Evolutionary conservation across 2,797 vertebrate genomes (phyloP).

Genomic region (Aratinga solstitialis): DNA sequence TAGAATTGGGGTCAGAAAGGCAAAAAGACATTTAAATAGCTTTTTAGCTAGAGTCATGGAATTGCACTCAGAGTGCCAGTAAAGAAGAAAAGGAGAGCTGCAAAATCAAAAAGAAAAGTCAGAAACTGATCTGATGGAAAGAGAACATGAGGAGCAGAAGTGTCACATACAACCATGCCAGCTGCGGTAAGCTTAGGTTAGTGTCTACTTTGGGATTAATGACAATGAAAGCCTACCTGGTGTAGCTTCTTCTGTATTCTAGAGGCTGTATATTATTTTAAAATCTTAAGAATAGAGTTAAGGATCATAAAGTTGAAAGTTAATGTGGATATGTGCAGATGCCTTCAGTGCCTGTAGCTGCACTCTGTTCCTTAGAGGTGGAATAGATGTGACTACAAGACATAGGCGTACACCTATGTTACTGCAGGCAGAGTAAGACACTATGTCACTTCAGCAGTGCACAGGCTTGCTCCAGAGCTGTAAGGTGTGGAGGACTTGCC

Average conservation of each 20-base stretch:
- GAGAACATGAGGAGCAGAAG: neutral
- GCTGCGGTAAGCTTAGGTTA: neutral
- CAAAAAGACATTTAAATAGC: neutral
- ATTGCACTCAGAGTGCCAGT: neutral
- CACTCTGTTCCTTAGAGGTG: neutral
- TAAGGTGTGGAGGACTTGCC: neutral
- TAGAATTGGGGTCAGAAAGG: neutral
- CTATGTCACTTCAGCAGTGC: neutral
- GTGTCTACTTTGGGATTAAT: neutral
- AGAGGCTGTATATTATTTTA: neutral
- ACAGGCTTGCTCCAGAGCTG: neutral
- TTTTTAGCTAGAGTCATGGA: neutral
- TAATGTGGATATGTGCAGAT: neutral
- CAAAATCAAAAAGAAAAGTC: neutral
- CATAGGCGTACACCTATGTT: rapidly evolving
- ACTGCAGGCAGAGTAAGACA: neutral
- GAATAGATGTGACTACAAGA: neutral
- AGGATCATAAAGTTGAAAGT: neutral
- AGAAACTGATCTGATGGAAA: neutral
- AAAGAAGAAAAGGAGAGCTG: neutral
- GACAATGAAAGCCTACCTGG: neutral
- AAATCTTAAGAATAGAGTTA: neutral
- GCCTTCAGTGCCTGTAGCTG: neutral
- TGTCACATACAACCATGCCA: neutral
- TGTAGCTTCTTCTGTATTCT: neutral